Evolutionary conservation across 2,113 vertebrate genomes (phyloP).

Genomic region (Peucedramus taeniatus): DNA sequence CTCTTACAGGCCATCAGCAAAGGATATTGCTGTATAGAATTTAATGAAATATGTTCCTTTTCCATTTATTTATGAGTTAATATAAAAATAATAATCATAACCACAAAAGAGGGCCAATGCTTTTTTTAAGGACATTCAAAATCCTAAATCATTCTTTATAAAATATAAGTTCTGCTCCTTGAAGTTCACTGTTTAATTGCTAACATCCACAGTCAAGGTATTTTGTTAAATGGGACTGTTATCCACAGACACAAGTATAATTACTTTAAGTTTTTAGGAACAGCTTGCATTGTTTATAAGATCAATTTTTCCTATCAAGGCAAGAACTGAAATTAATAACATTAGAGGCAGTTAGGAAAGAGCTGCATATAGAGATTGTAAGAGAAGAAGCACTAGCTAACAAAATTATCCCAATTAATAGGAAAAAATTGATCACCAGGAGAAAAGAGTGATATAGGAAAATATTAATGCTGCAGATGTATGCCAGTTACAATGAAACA

Average conservation of each 20-base stretch:
- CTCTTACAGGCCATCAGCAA: not conserved
- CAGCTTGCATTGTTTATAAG: not conserved
- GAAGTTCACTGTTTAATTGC: not conserved
- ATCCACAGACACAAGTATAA: not conserved
- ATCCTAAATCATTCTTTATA: not conserved
- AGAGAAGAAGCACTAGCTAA: not conserved
- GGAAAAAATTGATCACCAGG: not conserved
- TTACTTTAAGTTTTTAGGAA: not conserved
- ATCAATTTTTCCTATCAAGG: not conserved
- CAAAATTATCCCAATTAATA: not conserved
- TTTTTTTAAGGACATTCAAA: not conserved
- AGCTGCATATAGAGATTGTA: not conserved
- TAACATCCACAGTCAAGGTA: not conserved
- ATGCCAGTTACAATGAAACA: not conserved
- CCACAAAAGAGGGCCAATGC: not conserved
- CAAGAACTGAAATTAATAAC: not conserved
- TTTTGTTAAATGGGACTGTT: constrained; percentile 7
- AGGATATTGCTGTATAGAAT: not conserved
- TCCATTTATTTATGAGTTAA: not conserved
- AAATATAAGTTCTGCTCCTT: not conserved
- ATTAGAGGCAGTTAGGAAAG: not conserved
- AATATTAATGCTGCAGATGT: not conserved
- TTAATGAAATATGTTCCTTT: not conserved
- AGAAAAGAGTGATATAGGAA: not conserved
- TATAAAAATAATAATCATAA: not conserved